Percentiles rank a stretch among this genome's conserved stretches.
These are phyloP conservation scores for Pyrrhia umbra DNA, from an alignment of 2,888 invertebrate genomes.

Conservation along the genomic window DNA sequence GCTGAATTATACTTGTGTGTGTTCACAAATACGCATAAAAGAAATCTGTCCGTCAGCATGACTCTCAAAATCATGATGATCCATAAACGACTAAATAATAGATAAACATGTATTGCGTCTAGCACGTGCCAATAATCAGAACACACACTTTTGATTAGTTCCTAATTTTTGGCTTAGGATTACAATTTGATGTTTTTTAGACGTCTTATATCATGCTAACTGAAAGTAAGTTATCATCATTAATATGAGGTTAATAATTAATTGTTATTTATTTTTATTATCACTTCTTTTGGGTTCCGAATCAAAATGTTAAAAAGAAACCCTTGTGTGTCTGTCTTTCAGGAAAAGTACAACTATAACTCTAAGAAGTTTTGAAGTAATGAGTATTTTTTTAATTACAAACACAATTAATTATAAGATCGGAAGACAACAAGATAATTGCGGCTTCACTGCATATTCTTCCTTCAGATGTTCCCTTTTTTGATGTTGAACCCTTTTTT, in stretches of 20 bases:
- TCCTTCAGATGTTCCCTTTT: no score
- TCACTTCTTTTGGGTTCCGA: no score
- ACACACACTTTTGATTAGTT: not conserved
- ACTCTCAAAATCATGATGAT: not conserved
- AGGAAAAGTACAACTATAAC: no score
- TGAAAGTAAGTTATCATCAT: not conserved
- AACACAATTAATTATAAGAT: no score
- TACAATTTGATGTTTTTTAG: not conserved
- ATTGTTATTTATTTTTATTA: not conserved
- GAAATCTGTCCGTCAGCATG: not conserved
- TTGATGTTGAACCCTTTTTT: no score
- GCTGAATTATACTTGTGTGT: not conserved
- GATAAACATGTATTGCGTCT: not conserved
- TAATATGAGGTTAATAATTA: not conserved
- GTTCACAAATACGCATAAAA: not conserved
- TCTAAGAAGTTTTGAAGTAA: no score
- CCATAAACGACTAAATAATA: not conserved
- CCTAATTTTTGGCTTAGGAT: not conserved
- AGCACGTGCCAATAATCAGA: not conserved
- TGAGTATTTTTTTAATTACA: no score
- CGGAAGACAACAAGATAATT: no score
- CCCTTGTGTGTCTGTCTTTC: no score
- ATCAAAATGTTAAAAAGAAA: no score
- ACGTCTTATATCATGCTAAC: not conserved
- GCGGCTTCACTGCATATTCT: no score